A percentile compares a stretch with the other conserved stretches of the same genome.
Evolutionary conservation across 2,113 vertebrate genomes (phyloP).

Genomic region (Bufo gargarizans): DNA sequence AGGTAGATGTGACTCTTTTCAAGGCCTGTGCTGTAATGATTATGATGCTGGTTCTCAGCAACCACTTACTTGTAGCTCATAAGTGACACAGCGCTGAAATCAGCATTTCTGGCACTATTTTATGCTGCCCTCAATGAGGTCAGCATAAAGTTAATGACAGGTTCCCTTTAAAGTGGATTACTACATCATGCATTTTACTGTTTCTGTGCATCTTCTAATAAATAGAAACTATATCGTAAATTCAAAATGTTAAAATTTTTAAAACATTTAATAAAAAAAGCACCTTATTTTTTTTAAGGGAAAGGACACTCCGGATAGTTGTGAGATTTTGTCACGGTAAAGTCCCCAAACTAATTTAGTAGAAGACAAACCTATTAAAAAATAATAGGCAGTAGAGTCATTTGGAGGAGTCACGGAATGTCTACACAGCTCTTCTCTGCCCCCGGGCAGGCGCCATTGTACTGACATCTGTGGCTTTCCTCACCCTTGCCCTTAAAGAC

Average conservation of each 20-base stretch:
- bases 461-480: neutral
- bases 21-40: no score
- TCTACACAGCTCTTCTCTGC: neutral
- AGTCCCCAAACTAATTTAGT: neutral
- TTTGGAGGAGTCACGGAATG: neutral
- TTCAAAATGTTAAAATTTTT: neutral
- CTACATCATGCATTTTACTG: neutral
- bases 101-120: no score
- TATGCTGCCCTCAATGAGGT: no score
- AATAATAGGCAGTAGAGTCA: neutral
- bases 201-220: neutral
- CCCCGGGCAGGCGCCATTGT: neutral
- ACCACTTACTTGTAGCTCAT: no score
- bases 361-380: neutral
- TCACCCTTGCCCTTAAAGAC: conserved; percentile 3
- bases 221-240: neutral
- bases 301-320: neutral
- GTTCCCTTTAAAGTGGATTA: neutral
- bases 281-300: neutral
- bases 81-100: no score
- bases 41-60: no score
- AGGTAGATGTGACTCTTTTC: no score
- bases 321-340: neutral
- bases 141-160: no score
- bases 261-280: no score